Evolutionary conservation across 92 coral and sea anemone species (phyloP).

Genomic region (Epizoanthus fatuus): DNA sequence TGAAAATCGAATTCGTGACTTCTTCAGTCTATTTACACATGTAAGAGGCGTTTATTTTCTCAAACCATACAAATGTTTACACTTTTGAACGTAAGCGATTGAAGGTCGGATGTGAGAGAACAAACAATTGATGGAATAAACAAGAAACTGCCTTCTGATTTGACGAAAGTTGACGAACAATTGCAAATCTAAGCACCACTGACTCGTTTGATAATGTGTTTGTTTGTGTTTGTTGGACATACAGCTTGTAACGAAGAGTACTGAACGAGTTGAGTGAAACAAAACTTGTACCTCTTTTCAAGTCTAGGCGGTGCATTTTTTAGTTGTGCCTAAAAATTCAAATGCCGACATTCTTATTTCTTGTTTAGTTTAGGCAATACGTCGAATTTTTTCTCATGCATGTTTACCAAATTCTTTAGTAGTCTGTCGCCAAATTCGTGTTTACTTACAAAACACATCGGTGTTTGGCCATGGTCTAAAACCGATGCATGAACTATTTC

Average conservation of each 20-base stretch:
- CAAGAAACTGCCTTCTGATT: not conserved
- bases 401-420: conserved; percentile 13
- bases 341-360: not conserved
- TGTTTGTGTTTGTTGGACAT: not conserved
- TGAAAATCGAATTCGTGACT: too few relatives aligned
- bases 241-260: too few relatives aligned
- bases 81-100: too few relatives aligned
- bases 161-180: not conserved
- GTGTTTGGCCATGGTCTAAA: conserved; percentile 3
- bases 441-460: conserved; percentile 31
- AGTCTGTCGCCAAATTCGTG: not conserved
- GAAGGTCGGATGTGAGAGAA: too few relatives aligned
- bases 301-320: not conserved
- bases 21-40: too few relatives aligned
- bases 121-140: not conserved
- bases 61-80: too few relatives aligned
- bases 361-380: not conserved
- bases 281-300: not conserved
- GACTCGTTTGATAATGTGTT: not conserved
- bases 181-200: too few relatives aligned
- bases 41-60: too few relatives aligned
- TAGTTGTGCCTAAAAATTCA: not conserved
- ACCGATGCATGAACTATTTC: not conserved
- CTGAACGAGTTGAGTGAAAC: not conserved
- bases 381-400: not conserved